Evolutionary conservation across 2,797 vertebrate genomes (phyloP), one percentile per base, ranked within the genome.

Genomic region (Astyanax mexicanus): DNA sequence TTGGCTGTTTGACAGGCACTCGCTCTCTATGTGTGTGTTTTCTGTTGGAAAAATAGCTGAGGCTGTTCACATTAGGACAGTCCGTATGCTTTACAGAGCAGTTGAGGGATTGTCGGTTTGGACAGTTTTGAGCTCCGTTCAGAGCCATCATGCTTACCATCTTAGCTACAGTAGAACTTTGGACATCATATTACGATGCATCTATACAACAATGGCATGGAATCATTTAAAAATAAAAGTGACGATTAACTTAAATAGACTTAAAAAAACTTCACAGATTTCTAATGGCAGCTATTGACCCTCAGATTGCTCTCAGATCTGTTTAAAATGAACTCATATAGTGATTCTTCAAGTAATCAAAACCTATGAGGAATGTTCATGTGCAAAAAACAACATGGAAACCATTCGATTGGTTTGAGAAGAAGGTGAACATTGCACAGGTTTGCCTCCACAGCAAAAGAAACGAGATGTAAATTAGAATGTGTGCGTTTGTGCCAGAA

Each of bases 121-220:
- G n/a, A 47, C 42, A 58, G 42, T 6, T 45, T 29, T 17, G 40
- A 47, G 8, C 17, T 67, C 47, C 54, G 58, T 66, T 72, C 32
- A 79, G 74, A 86, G 83, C 83, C 68, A 70, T 89, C 91, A 92
- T 90, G 89, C 89, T 84, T n/a, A n/a, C n/a, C n/a, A n/a, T 87
- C 79, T 64, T 66, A 44, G 58, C 77, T 83, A 79, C 49, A 71
- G 82, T 87, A 44, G 51, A 42, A 42, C 25, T 69, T 78, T 60
- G 70, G 76, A 75, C 67, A 80, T 82, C 79, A 69, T 79, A 77
- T 66, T 78, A 79, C 54, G 70, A 72, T 83, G 77, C 69, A 75
- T 82, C 78, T 80, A 81, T 68, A 81, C 77, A 83, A 81, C 68
- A 81, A 57, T 29, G 61, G 51, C 69, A 76, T 73, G 65, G 40